Evolutionary conservation across 2,113 vertebrate species (phyloP).

Genomic region (Sphaerodactylus townsendi): DNA sequence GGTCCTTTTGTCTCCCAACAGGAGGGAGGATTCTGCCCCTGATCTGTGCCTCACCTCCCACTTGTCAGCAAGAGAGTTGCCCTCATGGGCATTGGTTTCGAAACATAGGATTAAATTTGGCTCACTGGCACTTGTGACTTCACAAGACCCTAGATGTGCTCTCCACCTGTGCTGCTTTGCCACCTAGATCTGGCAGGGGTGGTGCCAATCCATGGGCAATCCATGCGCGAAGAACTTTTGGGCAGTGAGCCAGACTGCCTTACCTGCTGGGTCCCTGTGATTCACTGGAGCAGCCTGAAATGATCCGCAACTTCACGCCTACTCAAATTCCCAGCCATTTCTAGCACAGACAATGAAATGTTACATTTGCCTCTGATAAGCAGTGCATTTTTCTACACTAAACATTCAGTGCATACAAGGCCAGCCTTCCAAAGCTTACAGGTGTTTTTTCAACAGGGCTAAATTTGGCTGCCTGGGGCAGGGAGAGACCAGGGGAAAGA

Average conservation of each 20-base stretch:
- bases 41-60: background rate
- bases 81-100: too few relatives aligned
- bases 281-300: background rate
- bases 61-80: background rate
- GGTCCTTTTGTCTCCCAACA: too few relatives aligned
- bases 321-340: background rate
- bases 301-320: background rate
- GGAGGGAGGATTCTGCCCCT: background rate
- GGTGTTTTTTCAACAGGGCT: background rate
- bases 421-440: background rate
- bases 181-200: too few relatives aligned
- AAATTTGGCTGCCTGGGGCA: background rate
- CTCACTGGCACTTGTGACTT: background rate
- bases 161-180: too few relatives aligned
- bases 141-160: too few relatives aligned
- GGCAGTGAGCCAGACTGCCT: background rate
- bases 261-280: background rate
- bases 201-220: too few relatives aligned
- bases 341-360: background rate
- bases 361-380: background rate
- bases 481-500: background rate
- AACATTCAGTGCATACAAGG: background rate
- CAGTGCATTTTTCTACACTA: too few relatives aligned
- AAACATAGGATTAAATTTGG: background rate
- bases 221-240: background rate